Evolutionary conservation across 1,140 invertebrate species (phyloP).

Genomic region (Procambarus clarkii): DNA sequence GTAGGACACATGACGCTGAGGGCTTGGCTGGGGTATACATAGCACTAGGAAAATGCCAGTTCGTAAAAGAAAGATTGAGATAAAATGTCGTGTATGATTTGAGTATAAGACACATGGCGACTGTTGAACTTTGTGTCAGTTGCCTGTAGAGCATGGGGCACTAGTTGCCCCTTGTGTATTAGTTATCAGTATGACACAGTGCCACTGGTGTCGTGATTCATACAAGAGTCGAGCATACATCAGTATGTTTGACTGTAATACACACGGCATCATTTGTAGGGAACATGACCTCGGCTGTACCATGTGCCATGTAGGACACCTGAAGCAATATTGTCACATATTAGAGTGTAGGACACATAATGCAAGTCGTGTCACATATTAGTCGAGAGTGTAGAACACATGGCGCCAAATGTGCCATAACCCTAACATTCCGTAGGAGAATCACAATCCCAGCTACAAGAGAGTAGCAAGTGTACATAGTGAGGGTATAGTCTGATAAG

Average conservation of each 20-base stretch:
- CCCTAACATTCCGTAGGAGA: neutral
- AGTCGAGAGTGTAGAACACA: neutral
- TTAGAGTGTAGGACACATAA: neutral
- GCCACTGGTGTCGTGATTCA: neutral
- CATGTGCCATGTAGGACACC: neutral
- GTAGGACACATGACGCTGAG: neutral
- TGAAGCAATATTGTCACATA: neutral
- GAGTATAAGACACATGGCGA: constrained; percentile 22
- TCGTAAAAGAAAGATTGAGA: neutral
- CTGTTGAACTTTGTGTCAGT: neutral
- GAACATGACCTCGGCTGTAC: neutral
- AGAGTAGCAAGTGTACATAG: neutral
- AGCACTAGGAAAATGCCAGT: neutral
- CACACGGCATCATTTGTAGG: neutral
- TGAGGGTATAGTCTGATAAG: neutral
- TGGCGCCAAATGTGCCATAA: neutral
- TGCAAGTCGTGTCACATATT: neutral
- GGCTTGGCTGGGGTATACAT: neutral
- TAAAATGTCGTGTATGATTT: constrained; percentile 1
- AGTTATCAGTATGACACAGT: neutral
- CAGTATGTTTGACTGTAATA: too few relatives aligned
- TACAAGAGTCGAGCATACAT: too few relatives aligned
- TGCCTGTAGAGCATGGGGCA: neutral
- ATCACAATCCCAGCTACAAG: neutral
- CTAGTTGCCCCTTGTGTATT: neutral